These are phyloP conservation scores for Bradypodion ventrale DNA, from an alignment of 2,797 vertebrate genomes.

Conservation along the genomic window DNA sequence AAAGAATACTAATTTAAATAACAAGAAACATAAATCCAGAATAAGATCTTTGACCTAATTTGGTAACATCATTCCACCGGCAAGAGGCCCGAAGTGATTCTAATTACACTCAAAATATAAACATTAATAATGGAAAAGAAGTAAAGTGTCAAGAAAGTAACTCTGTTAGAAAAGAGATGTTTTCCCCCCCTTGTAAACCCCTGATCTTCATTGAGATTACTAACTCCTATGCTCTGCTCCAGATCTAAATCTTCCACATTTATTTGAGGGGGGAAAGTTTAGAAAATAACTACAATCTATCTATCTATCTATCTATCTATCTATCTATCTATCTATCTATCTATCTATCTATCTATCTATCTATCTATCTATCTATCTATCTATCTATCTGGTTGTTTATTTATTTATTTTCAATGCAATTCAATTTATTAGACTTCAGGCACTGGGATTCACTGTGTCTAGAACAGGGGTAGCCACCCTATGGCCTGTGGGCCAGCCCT, in stretches of 20 bases:
- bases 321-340: too few relatives aligned
- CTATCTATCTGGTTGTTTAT: too few relatives aligned
- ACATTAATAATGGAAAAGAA: constrained; percentile 52
- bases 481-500: too few relatives aligned
- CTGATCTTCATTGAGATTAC: not conserved
- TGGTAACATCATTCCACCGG: not conserved
- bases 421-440: not conserved
- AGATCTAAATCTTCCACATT: not conserved
- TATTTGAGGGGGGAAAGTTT: not conserved
- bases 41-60: not conserved
- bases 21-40: not conserved
- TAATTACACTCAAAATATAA: constrained; percentile 33
- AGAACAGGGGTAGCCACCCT: too few relatives aligned
- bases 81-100: not conserved
- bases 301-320: too few relatives aligned
- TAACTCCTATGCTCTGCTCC: not conserved
- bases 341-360: too few relatives aligned
- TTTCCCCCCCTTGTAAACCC: too few relatives aligned
- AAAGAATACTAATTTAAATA: not conserved
- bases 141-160: constrained; percentile 22
- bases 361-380: too few relatives aligned
- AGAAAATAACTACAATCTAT: too few relatives aligned
- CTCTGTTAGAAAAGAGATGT: not conserved
- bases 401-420: too few relatives aligned
- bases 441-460: too few relatives aligned